phyloP scores from a whole-genome alignment of 2,888 invertebrate genomes.

The Pheosia tremula region DNA sequence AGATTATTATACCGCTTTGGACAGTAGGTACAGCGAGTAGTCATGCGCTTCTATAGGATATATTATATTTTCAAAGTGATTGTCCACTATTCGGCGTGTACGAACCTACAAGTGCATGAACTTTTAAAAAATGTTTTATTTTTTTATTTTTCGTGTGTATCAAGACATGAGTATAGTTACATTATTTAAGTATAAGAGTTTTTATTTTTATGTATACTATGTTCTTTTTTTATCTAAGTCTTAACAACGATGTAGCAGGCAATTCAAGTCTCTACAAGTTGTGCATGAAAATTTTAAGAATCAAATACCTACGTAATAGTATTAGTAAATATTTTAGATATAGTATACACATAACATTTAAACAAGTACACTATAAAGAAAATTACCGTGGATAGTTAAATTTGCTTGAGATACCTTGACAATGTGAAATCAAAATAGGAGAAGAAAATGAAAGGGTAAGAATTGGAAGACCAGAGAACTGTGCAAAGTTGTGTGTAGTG shows the following conservation, averaged over 20 bases:
- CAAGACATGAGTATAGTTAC: constrained; percentile 59
- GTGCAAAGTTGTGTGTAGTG: constrained; percentile 46
- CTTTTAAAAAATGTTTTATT: constrained; percentile 55
- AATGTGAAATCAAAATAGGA: constrained; percentile 41
- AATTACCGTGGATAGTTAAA: constrained; percentile 74
- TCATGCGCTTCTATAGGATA: constrained; percentile 60
- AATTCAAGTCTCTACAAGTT: constrained; percentile 72
- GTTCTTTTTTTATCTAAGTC: constrained; percentile 53
- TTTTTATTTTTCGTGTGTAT: constrained; percentile 64
- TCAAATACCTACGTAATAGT: constrained; percentile 39
- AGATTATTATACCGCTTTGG: constrained; percentile 40
- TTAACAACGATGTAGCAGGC: constrained; percentile 75
- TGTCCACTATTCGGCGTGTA: constrained; percentile 64
- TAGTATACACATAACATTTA: constrained; percentile 47
- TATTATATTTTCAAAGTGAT: constrained; percentile 43
- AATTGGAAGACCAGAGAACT: constrained; percentile 55
- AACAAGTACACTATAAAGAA: constrained; percentile 43
- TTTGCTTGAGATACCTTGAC: constrained; percentile 74
- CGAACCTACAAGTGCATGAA: constrained; percentile 70
- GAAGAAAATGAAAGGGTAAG: constrained; percentile 33
- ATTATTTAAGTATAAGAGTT: constrained; percentile 47
- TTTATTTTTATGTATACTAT: constrained; percentile 48
- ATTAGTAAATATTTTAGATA: constrained; percentile 51
- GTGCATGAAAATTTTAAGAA: constrained; percentile 67
- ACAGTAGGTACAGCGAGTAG: constrained; percentile 49